Conservation (phyloP, 2,797 vertebrate species). For the Pangasius larnaudii region DNA sequence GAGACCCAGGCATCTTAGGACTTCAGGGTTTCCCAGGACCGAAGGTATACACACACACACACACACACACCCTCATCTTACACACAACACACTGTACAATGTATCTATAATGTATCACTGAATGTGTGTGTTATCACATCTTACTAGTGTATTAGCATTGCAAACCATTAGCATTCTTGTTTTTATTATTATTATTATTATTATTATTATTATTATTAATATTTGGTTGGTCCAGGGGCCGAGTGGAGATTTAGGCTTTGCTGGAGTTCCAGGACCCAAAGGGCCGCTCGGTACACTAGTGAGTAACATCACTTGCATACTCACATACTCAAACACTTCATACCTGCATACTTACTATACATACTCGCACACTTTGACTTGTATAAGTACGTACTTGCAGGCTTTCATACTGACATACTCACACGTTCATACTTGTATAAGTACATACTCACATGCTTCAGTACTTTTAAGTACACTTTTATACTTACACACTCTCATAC, state of each 20-base stretch:
- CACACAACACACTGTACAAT: background rate
- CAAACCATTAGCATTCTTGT: background rate
- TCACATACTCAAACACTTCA: background rate
- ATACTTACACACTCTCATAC: background rate
- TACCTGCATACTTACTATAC: background rate
- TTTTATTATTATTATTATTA: background rate
- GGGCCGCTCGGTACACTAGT: constrained; percentile 88
- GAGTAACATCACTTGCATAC: constrained; percentile 65
- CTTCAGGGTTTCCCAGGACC: constrained; percentile 93
- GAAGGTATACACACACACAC: constrained; percentile 72
- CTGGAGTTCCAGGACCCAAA: constrained; percentile 87
- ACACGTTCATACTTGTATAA: background rate
- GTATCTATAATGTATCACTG: too few species aligned
- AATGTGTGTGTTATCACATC: too few species aligned
- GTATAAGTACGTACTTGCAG: background rate
- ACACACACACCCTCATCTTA: background rate
- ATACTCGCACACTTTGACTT: background rate
- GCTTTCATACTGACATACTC: background rate
- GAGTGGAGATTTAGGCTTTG: constrained; percentile 82
- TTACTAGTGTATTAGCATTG: background rate
- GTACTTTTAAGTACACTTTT: background rate
- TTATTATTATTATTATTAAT: constrained; percentile 3
- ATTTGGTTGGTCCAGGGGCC: constrained; percentile 80
- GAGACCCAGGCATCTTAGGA: constrained; percentile 86
- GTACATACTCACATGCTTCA: background rate